Conservation (phyloP, 2,797 vertebrate species). For the Gymnothorax reevesii region DNA sequence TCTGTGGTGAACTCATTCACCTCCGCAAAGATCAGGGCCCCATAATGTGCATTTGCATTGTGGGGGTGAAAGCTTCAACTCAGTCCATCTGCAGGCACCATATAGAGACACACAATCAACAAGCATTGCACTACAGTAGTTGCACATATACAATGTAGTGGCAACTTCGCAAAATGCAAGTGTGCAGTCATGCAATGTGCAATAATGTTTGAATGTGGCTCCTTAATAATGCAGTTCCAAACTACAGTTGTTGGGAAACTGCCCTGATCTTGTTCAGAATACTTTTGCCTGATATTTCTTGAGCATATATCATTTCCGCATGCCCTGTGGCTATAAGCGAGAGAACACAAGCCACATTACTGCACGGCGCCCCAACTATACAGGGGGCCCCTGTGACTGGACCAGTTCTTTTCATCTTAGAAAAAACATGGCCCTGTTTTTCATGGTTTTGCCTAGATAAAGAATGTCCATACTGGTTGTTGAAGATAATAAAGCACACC, state of each 20-base stretch:
- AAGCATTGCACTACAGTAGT: neutral
- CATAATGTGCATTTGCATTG: constrained; percentile 11
- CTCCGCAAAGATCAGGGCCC: neutral
- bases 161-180: neutral
- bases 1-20: constrained; percentile 6
- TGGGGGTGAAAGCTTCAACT: constrained; percentile 8
- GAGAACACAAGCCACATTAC: neutral
- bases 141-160: neutral
- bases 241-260: neutral
- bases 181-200: neutral
- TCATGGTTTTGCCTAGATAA: neutral
- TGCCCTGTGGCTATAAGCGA: neutral
- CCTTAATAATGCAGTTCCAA: neutral
- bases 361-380: neutral
- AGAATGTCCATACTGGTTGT: neutral
- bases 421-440: neutral
- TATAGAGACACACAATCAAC: neutral
- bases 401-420: neutral
- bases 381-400: neutral
- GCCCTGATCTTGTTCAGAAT: neutral
- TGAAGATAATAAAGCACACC: neutral
- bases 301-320: neutral
- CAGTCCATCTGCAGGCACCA: neutral
- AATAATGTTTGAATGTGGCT: neutral
- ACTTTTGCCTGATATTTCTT: neutral